phyloP scores from a whole-genome alignment of 2,888 invertebrate species.

The Sinelater perroti region DNA sequence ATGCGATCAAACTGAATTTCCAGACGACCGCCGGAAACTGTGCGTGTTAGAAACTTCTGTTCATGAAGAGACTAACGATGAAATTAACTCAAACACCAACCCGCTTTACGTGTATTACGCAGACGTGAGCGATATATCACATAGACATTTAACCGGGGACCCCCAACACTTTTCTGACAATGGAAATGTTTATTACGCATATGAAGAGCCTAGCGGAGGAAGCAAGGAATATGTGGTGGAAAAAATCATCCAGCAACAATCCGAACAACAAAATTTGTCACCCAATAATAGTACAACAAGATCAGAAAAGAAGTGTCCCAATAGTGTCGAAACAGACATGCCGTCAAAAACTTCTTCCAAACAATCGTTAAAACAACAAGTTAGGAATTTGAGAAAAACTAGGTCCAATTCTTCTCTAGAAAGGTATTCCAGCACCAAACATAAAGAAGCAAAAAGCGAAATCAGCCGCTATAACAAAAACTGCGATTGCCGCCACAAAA shows the following conservation, averaged over 20 bases:
- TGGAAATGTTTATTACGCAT: neutral
- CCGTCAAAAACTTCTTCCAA: slow-evolving; percentile 9
- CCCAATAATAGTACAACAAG: neutral
- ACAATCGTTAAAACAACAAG: neutral
- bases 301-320: slow-evolving; percentile 1
- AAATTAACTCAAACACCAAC: neutral
- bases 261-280: neutral
- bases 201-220: neutral
- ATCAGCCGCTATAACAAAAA: neutral
- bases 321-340: slow-evolving; percentile 13
- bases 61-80: neutral
- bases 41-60: slow-evolving; percentile 1
- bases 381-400: slow-evolving; percentile 6
- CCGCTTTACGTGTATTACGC: neutral
- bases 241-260: neutral
- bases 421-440: no score
- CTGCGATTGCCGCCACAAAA: neutral
- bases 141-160: neutral
- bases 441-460: neutral
- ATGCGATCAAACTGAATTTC: slow-evolving; percentile 1
- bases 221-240: neutral
- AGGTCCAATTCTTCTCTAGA: slow-evolving; percentile 4
- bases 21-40: neutral
- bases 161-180: no score
- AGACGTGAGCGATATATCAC: neutral